These are phyloP conservation scores for Poeciliopsis prolifica DNA, from an alignment of 2,113 vertebrate species.

Conservation along the genomic window DNA sequence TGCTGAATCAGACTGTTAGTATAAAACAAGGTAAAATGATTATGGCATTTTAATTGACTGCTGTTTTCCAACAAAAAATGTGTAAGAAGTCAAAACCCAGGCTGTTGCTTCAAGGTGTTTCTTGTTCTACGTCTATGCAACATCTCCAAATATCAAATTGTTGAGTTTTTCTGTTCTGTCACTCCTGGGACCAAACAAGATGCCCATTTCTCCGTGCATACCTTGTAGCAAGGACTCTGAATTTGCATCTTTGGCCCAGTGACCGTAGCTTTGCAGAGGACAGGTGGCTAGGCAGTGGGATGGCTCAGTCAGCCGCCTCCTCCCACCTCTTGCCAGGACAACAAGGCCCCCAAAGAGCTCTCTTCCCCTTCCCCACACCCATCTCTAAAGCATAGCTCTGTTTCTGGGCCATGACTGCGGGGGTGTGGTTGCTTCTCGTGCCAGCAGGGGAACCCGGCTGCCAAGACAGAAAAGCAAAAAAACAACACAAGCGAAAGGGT, in stretches of 20 bases:
- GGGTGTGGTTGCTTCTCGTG: slow-evolving; percentile 64
- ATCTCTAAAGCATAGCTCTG: slow-evolving; percentile 45
- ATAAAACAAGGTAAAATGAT: no score
- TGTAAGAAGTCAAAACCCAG: background rate
- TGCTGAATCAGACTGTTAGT: no score
- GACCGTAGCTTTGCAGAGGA: slow-evolving; percentile 52
- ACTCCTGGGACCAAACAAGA: background rate
- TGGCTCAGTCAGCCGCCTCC: slow-evolving; percentile 64
- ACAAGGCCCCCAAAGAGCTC: slow-evolving; percentile 51
- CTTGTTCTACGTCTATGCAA: background rate
- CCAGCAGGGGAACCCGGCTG: slow-evolving; percentile 58
- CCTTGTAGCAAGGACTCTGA: slow-evolving; percentile 2
- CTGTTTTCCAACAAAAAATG: background rate
- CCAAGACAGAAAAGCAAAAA: slow-evolving; percentile 55
- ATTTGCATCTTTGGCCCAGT: slow-evolving; percentile 48
- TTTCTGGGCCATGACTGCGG: slow-evolving; percentile 62
- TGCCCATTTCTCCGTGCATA: background rate
- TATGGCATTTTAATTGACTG: no score
- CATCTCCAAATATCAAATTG: background rate
- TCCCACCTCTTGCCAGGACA: slow-evolving; percentile 70
- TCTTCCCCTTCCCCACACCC: slow-evolving; percentile 44
- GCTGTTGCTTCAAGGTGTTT: background rate
- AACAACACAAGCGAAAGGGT: slow-evolving; percentile 31
- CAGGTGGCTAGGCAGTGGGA: slow-evolving; percentile 78
- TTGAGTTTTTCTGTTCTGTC: background rate